A percentile compares a stretch with the other conserved stretches of the same genome.
These are phyloP conservation scores for Eulemur rubriventer DNA, from an alignment of 2,797 vertebrate species.

Conservation along the genomic window DNA sequence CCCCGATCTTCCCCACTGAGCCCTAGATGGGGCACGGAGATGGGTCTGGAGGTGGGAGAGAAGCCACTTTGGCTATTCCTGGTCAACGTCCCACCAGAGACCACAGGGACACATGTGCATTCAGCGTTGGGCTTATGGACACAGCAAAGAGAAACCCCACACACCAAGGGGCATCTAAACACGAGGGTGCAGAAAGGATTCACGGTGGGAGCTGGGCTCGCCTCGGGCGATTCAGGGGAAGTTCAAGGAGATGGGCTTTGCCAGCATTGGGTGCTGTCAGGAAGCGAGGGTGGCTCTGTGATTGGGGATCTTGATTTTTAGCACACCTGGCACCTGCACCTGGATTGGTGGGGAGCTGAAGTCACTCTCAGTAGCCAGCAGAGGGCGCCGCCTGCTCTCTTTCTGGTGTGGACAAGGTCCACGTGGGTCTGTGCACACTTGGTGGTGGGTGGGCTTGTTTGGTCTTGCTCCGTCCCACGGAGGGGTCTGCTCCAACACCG, in stretches of 20 bases:
- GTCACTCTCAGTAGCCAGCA: neutral
- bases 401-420: no score
- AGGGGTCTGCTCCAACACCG: neutral
- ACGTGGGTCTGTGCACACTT: neutral
- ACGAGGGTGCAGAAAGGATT: neutral
- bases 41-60: neutral
- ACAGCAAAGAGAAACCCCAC: no score
- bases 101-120: fast-evolving
- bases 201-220: neutral
- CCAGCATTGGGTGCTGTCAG: neutral
- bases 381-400: neutral
- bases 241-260: neutral
- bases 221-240: neutral
- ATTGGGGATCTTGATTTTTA: no score
- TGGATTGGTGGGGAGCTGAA: fast-evolving
- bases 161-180: neutral
- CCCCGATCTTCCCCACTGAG: neutral
- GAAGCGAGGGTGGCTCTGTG: no score
- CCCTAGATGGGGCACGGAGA: neutral
- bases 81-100: neutral
- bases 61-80: neutral
- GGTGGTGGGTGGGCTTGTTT: no score
- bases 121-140: neutral
- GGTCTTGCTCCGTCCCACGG: no score
- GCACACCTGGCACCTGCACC: no score